Conservation (phyloP, 1,140 invertebrate genomes). For the Rhagoletis pomonella region DNA sequence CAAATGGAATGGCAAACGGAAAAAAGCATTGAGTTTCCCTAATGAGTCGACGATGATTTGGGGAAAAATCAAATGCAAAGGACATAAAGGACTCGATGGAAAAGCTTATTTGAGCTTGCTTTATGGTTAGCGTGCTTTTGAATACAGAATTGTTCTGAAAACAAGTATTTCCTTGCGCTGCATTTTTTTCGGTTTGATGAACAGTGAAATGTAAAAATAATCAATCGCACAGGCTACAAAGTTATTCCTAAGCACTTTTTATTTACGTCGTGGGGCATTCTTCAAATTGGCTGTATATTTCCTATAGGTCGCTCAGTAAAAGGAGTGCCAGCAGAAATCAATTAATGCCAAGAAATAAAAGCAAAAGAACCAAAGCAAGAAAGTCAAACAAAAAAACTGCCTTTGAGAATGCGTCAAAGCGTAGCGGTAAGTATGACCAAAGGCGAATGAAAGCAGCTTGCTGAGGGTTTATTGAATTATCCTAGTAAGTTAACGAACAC, state of each 20-base stretch:
- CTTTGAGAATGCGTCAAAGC: neutral
- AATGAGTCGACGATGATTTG: neutral
- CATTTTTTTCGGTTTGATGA: no score
- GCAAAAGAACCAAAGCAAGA: neutral
- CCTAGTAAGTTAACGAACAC: neutral
- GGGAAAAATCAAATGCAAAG: neutral
- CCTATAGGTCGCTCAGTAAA: neutral
- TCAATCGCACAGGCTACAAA: no score
- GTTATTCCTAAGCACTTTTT: neutral
- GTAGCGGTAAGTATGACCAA: neutral
- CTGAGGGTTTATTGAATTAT: slow-evolving; percentile 10
- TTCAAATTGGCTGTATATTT: no score
- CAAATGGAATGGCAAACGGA: neutral
- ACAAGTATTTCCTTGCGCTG: no score
- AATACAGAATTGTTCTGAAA: no score
- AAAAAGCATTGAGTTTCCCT: neutral
- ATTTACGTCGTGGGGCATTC: neutral
- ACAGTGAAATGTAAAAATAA: no score
- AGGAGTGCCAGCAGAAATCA: slow-evolving; percentile 38
- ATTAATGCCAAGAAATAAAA: neutral
- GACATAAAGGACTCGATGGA: no score
- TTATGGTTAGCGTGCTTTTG: no score
- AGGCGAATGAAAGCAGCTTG: neutral
- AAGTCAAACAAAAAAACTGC: neutral
- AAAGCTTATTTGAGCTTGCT: no score